Conservation (phyloP, 2,113 vertebrate genomes). For the Camelus bactrianus region DNA sequence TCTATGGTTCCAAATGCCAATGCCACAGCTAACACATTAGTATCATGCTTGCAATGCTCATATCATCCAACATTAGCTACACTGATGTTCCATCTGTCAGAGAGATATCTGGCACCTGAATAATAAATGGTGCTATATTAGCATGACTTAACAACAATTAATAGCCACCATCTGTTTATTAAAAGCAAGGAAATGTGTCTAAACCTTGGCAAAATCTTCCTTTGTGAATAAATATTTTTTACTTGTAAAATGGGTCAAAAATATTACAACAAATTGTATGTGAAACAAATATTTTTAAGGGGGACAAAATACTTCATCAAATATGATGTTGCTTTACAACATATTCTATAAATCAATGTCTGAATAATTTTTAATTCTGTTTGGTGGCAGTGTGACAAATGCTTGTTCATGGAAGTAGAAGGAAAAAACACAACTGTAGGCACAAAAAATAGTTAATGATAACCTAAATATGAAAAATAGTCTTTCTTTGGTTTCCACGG, state of each 20-base stretch:
- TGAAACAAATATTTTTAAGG: not conserved
- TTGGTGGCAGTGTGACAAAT: not conserved
- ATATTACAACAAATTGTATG: not conserved
- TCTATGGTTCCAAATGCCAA: constrained; percentile 9
- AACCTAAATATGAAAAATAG: not conserved
- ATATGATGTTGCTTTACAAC: not conserved
- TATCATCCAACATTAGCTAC: not conserved
- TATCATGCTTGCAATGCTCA: not conserved
- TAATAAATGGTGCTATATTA: constrained; percentile 34
- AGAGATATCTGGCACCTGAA: not conserved
- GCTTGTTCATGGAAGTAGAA: not conserved
- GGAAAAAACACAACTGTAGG: not conserved
- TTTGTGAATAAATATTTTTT: constrained; percentile 2
- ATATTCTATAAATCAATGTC: not conserved
- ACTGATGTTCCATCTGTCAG: constrained; percentile 8
- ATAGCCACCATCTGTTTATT: constrained; percentile 25
- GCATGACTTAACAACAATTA: constrained; percentile 14
- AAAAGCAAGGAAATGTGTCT: not conserved
- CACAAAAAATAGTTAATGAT: not conserved
- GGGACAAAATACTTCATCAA: not conserved
- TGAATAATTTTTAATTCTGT: not conserved
- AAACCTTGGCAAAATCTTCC: not conserved
- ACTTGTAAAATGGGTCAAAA: not conserved
- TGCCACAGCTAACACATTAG: not conserved
- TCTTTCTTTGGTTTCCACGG: not conserved